A percentile compares a stretch with the other conserved stretches of the same genome.
Conservation (phyloP, 2,797 vertebrate genomes). For the Sebastes vulpes region DNA sequence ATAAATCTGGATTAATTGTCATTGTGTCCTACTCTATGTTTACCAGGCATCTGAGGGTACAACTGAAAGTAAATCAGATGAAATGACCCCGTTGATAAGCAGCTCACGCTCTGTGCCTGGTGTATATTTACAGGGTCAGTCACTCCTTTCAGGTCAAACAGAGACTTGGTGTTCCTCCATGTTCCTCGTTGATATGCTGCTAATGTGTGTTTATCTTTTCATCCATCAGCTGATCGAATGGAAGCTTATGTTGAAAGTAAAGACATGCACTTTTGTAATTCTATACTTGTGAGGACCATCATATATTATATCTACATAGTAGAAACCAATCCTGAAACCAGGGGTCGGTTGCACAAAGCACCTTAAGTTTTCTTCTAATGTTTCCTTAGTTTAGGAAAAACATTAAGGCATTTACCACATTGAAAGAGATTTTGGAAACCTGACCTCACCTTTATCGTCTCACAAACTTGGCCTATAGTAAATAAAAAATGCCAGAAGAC, state of each 20-base stretch:
- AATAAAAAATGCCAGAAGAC: background rate
- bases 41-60: background rate
- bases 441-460: background rate
- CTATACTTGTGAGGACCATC: background rate
- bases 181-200: background rate
- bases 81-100: background rate
- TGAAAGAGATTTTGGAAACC: background rate
- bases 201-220: background rate
- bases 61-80: background rate
- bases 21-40: background rate
- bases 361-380: background rate
- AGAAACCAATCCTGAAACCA: background rate
- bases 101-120: background rate
- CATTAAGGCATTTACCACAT: background rate
- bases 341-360: background rate
- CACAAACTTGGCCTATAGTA: background rate
- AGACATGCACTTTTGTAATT: background rate
- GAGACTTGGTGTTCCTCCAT: background rate
- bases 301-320: background rate
- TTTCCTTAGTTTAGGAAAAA: background rate
- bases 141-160: background rate
- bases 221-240: background rate
- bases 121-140: background rate
- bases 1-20: no score
- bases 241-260: background rate